A percentile compares a stretch with the other conserved stretches of the same genome.
Conservation (phyloP, 2,113 vertebrate species). For the Pachypanchax playfairii region DNA sequence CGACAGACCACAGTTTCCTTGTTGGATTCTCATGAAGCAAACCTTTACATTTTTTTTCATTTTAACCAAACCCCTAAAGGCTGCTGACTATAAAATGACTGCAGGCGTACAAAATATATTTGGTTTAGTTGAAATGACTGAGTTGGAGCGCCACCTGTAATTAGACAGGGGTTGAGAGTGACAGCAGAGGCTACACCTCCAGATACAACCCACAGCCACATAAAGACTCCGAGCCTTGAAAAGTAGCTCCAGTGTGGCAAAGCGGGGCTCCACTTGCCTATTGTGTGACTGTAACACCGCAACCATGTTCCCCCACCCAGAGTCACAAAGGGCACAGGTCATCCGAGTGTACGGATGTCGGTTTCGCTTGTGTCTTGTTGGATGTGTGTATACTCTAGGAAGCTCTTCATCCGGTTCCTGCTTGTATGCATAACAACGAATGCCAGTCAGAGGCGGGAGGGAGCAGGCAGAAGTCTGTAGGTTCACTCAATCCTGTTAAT, state of each 20-base stretch:
- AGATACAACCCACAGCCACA: conserved; percentile 38
- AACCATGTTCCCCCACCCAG: conserved; percentile 54
- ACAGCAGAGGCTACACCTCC: conserved; percentile 53
- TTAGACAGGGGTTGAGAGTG: conserved; percentile 36
- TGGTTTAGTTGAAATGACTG: conserved; percentile 27
- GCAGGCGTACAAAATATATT: conserved; percentile 42
- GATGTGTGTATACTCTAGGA: conserved; percentile 65
- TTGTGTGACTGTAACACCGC: conserved; percentile 51
- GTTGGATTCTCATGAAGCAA: conserved; percentile 62
- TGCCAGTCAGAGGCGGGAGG: conserved; percentile 75
- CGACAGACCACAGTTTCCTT: conserved; percentile 66
- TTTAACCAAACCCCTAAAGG: conserved; percentile 50
- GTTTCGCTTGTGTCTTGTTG: conserved; percentile 64
- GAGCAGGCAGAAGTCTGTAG: conserved; percentile 60
- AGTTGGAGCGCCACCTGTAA: conserved; percentile 40
- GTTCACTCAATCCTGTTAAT: conserved; percentile 80
- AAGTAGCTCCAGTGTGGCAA: conserved; percentile 34
- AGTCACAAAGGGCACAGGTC: conserved; percentile 62
- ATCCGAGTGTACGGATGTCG: conserved; percentile 60
- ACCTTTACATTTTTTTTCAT: too few relatives aligned
- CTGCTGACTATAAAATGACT: conserved; percentile 55
- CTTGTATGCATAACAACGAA: conserved; percentile 71
- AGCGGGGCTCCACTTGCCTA: conserved; percentile 14
- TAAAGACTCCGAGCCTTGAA: conserved; percentile 41
- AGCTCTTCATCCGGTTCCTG: conserved; percentile 65